Conservation (phyloP, 2,888 invertebrate genomes). For the Apotomis betuletana region DNA sequence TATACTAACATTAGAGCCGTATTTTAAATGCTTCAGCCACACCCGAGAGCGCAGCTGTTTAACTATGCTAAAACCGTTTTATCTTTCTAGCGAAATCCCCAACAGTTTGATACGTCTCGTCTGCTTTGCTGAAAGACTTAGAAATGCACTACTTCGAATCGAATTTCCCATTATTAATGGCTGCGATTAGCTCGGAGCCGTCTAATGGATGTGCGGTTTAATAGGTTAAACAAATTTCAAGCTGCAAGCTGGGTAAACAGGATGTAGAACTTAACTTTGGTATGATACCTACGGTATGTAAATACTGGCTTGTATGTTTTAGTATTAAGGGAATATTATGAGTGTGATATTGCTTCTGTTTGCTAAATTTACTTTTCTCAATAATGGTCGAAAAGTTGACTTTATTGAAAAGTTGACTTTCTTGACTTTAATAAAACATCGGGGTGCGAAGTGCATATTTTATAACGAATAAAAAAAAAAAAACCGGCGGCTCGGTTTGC, state of each 20-base stretch:
- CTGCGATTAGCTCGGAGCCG: slow-evolving; percentile 27
- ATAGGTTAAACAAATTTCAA: slow-evolving; percentile 37
- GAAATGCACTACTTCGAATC: slow-evolving; percentile 33
- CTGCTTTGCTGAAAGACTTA: slow-evolving; percentile 44
- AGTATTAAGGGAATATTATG: neutral
- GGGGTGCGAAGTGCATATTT: no score
- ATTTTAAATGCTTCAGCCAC: neutral
- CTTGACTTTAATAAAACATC: no score
- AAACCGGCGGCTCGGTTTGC: no score
- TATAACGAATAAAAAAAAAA: no score
- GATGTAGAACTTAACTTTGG: neutral
- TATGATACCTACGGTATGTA: slow-evolving; percentile 1
- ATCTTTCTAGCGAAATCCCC: slow-evolving; percentile 32
- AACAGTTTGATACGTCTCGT: slow-evolving; percentile 29
- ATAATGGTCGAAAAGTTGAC: no score
- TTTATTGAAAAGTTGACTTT: no score
- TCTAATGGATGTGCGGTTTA: slow-evolving; percentile 32
- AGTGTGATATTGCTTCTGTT: neutral
- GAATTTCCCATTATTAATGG: slow-evolving; percentile 38
- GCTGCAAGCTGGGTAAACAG: slow-evolving; percentile 33
- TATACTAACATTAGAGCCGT: no score
- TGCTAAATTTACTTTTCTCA: no score
- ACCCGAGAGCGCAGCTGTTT: slow-evolving; percentile 38
- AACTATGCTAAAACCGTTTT: slow-evolving; percentile 58
- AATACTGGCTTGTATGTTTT: neutral